Percentiles rank a stretch among this genome's conserved stretches.
phyloP scores from a whole-genome alignment of 2,888 invertebrate genomes.

The Cantharis lateralis region DNA sequence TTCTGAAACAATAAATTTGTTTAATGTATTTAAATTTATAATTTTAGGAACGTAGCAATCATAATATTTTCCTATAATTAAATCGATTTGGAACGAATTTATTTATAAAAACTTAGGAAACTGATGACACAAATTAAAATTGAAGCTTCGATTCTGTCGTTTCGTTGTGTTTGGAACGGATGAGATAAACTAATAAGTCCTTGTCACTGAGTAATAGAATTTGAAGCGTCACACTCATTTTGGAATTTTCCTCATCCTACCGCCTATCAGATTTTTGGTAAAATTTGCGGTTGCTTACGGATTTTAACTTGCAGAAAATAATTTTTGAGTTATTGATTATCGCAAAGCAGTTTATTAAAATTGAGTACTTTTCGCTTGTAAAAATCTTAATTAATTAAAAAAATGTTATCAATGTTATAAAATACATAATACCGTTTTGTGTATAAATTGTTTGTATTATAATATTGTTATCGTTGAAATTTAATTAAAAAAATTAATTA shows the following conservation, averaged over 20 bases:
- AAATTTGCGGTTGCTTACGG: background rate
- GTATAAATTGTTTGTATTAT: background rate
- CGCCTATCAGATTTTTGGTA: background rate
- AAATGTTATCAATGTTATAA: background rate
- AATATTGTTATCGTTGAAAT: background rate
- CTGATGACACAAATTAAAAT: background rate
- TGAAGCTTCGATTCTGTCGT: background rate
- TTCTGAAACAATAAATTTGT: too few species aligned
- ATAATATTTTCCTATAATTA: too few species aligned
- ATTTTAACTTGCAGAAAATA: background rate
- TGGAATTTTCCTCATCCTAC: background rate
- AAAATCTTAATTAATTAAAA: background rate
- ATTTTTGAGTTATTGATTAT: background rate
- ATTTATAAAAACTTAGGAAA: background rate
- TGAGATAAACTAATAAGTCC: background rate
- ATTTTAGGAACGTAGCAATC: too few species aligned
- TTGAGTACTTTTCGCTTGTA: background rate
- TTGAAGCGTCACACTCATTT: background rate
- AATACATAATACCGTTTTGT: background rate
- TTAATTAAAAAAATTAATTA: background rate
- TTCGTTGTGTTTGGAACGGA: background rate
- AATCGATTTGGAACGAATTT: too few species aligned
- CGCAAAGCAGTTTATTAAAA: background rate
- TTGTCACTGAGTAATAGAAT: background rate
- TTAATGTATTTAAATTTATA: too few species aligned